Conservation (phyloP, 2,888 invertebrate species). For the Sinodicranocentrus sp. region DNA sequence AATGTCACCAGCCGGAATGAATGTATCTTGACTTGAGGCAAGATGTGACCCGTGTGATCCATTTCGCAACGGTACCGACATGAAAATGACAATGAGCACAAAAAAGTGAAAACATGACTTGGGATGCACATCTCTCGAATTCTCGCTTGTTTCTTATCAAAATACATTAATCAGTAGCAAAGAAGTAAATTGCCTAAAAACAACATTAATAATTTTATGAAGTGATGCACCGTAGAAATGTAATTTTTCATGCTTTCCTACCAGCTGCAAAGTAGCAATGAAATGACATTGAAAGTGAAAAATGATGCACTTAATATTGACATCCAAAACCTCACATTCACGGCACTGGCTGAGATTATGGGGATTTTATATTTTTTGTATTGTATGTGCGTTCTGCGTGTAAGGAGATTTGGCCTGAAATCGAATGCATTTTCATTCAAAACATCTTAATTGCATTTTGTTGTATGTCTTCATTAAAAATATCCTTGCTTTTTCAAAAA, state of each 20-base stretch:
- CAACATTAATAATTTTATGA: no score
- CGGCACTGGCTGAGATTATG: no score
- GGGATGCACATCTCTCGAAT: no score
- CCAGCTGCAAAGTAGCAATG: background rate
- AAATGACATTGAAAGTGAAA: conserved; percentile 38
- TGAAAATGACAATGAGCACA: no score
- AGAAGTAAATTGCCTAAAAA: no score
- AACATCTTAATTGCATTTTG: conserved; percentile 34
- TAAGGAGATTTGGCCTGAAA: conserved; percentile 1
- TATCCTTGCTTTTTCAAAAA: background rate
- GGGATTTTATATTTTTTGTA: no score
- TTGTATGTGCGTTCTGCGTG: background rate
- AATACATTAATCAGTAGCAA: no score
- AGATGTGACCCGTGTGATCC: conserved; percentile 36
- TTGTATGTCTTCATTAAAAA: conserved; percentile 8
- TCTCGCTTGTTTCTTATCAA: no score
- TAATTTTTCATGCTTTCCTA: no score
- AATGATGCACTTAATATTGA: conserved; percentile 37
- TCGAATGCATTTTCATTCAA: background rate
- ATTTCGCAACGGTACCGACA: background rate
- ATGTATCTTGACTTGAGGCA: conserved; percentile 16
- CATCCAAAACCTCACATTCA: no score
- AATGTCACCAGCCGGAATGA: conserved; percentile 38
- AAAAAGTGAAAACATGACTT: no score
- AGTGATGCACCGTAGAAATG: no score